Percentiles rank a stretch among this genome's conserved stretches.
Evolutionary conservation across 1,140 invertebrate genomes (phyloP).

Genomic region (Drosophila athabasca): DNA sequence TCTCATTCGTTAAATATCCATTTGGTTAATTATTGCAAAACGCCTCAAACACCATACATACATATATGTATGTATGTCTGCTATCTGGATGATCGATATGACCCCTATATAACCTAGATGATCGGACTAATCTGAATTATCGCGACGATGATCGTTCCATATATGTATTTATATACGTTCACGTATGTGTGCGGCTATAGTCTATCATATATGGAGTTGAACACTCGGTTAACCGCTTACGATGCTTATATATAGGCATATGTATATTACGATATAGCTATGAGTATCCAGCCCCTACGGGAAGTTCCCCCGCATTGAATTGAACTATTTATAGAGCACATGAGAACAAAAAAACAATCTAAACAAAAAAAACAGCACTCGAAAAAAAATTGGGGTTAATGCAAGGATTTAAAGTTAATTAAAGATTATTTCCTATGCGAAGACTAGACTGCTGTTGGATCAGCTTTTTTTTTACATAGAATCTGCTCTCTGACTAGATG

Average conservation of each 20-base stretch:
- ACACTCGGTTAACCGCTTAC: slow-evolving; percentile 31
- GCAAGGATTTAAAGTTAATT: slow-evolving; percentile 20
- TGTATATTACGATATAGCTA: slow-evolving; percentile 52
- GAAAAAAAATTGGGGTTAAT: slow-evolving; percentile 8
- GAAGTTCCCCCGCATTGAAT: slow-evolving; percentile 15
- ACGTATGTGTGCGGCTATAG: too few species aligned
- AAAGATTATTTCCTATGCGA: slow-evolving; percentile 42
- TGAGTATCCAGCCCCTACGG: slow-evolving; percentile 32
- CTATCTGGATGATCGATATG: too few species aligned
- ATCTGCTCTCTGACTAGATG: slow-evolving; percentile 36
- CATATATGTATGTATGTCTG: background rate
- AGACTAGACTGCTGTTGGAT: slow-evolving; percentile 32
- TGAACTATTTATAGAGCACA: slow-evolving; percentile 33
- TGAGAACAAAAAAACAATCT: slow-evolving; percentile 7
- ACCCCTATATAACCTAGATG: background rate
- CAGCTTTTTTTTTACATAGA: slow-evolving; percentile 39
- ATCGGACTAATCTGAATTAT: too few species aligned
- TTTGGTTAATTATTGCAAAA: slow-evolving; percentile 37
- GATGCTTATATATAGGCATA: slow-evolving; percentile 46
- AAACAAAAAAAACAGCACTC: slow-evolving; percentile 17
- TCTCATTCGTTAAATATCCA: slow-evolving; percentile 21
- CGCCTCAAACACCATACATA: background rate
- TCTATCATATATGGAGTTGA: slow-evolving; percentile 3
- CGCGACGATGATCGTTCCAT: too few species aligned
- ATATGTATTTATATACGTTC: too few species aligned